Conservation (phyloP, 2,113 vertebrate species). For the Tachuris rubrigastra region DNA sequence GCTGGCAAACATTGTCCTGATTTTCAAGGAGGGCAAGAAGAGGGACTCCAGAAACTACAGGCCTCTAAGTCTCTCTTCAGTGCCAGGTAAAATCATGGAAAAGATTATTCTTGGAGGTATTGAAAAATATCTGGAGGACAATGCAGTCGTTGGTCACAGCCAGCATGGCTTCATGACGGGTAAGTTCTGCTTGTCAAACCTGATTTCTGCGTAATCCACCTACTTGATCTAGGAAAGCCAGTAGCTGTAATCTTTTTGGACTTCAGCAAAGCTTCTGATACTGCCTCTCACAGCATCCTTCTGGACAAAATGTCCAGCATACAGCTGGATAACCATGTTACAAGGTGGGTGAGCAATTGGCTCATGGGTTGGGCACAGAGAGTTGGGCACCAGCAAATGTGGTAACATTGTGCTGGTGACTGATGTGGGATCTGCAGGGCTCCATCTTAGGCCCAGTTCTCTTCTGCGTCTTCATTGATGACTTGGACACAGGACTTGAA, state of each 20-base stretch:
- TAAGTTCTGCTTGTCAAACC: too few relatives aligned
- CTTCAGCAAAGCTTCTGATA: not conserved
- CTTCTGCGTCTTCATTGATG: rapidly evolving
- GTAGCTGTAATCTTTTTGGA: too few relatives aligned
- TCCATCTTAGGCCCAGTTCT: not conserved
- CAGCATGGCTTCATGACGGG: too few relatives aligned
- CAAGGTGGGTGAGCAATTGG: rapidly evolving
- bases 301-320: not conserved
- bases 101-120: not conserved
- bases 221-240: too few relatives aligned
- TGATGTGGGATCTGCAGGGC: not conserved
- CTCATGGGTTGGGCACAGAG: not conserved
- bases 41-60: not conserved
- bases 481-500: not conserved
- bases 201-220: too few relatives aligned
- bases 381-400: not conserved
- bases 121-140: not conserved
- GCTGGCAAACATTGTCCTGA: too few relatives aligned
- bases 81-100: not conserved
- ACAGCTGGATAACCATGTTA: rapidly evolving
- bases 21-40: too few relatives aligned
- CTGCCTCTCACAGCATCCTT: not conserved
- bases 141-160: too few relatives aligned
- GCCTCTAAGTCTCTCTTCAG: not conserved
- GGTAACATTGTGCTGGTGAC: not conserved